Evolutionary conservation across 2,888 invertebrate genomes (phyloP), one percentile per base, ranked within the genome.

Genomic region (Callosobruchus maculatus): DNA sequence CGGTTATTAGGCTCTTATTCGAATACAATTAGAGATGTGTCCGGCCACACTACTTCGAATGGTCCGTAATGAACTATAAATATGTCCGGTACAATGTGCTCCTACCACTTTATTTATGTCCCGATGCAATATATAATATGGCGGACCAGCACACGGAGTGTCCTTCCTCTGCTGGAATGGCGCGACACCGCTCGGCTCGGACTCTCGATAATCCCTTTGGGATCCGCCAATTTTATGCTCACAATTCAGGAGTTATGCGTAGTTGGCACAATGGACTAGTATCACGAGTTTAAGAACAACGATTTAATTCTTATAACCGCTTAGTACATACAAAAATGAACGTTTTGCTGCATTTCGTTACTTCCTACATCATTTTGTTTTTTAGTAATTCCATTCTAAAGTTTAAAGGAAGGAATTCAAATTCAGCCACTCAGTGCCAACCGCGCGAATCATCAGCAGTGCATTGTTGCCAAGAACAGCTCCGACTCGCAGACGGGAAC

Each of bases 1-100:
- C 82, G 83, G 84, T 83, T 86, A 86, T 86, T 86, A 86, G 84
- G 83, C 81, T 83, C 85, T 85, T 86, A 86, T 86, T 85, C 86
- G 85, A 85, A 82, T 84, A 86, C 87, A 87, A 87, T 87, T 86
- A 87, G 86, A 85, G 85, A 85, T 84, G 83, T 85, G 85, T 84
- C 85, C 85, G 85, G 85, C 85, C 86, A 85, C 86, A 83, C 83
- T 82, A 84, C 78, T 83, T 82, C 86, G 83, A 86, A 86, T 85
- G 85, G 84, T 76, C 83, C 83, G 83, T 87, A 87, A 87, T 87
- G 87, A 87, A 86, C 86, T 85, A 86, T 87, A 87, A 86, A 87
- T 86, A 87, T 86, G 85, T 85, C 82, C 77, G 73, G 82, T 83
- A 86, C 86, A 87, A 86, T 86, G 85, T 85, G 75, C 82, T 86